Evolutionary conservation across 2,888 invertebrate genomes (phyloP), one percentile per base, ranked within the genome.

Genomic region (Altica lythri): DNA sequence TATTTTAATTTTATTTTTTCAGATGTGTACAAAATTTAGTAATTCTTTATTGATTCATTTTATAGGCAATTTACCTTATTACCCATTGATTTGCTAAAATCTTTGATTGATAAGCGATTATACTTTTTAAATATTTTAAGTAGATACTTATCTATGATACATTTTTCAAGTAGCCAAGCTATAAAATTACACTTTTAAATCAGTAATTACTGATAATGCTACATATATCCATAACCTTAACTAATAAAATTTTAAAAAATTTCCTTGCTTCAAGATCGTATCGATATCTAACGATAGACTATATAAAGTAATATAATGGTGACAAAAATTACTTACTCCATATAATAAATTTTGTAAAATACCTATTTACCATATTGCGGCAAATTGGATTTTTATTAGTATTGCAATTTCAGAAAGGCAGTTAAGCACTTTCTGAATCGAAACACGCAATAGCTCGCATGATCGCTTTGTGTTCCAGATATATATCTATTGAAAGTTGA

Each of bases 361-460:
- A 29, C 17, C 37, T 25, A 42, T 44, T 38, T 52, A 37, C 48
- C 51, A 56, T 53, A 40, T 43, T 40, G 53, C 45, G 54, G 45
- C 45, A 49, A 42, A 53, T 45, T 35, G 42, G 40, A 47, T 49
- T 59, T 56, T 56, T 51, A 43, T 54, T 53, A 35, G 37, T 34
- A 40, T 43, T 51, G 51, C 52, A 54, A 56, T 58, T 52, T 58
- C 42, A 55, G 40, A 25, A 44, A 35, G 35, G 44, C 42, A 45
- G 51, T 44, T 58, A 52, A 55, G 51, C 50, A 47, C 34, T 43
- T 58, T 58, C 44, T 44, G 51, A 43, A 40, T 34, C 38, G 16
- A n/a, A 40, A 35, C 57, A 58, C 57, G 57, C 57, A 51, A 58
- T 50, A 22, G 43, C 17, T 50, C 30, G 53, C 47, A 54, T 57